phyloP scores from a whole-genome alignment of 2,888 invertebrate species.

The Mellilla xanthometata region DNA sequence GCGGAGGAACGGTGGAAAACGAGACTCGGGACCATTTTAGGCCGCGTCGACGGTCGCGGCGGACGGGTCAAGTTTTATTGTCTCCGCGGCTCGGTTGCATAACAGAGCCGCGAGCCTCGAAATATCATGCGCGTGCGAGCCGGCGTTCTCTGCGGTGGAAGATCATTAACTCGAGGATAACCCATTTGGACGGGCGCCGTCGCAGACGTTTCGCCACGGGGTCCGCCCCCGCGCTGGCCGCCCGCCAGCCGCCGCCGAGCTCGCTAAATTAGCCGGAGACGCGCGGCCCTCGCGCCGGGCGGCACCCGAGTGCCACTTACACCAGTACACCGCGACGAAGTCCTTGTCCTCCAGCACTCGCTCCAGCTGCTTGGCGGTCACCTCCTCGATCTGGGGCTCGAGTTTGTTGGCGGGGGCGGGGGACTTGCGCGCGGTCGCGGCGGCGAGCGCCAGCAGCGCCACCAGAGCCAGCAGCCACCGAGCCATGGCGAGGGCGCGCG shows the following conservation, averaged over 20 bases:
- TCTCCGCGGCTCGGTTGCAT: constrained; percentile 73
- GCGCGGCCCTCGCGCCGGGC: constrained; percentile 47
- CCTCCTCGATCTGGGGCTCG: constrained; percentile 95
- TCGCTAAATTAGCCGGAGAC: constrained; percentile 54
- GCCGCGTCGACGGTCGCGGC: constrained; percentile 63
- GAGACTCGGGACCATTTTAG: constrained; percentile 80
- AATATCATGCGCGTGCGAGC: constrained; percentile 58
- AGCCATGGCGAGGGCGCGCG: constrained; percentile 80
- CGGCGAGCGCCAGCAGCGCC: constrained; percentile 79
- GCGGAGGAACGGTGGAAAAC: constrained; percentile 69
- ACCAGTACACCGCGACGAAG: constrained; percentile 97
- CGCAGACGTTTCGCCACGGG: constrained; percentile 63
- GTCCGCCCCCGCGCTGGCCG: constrained; percentile 58
- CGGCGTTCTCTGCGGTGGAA: constrained; percentile 60
- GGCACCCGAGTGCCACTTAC: constrained; percentile 86
- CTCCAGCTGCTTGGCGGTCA: constrained; percentile 95
- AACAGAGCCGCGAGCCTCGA: constrained; percentile 61
- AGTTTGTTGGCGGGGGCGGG: constrained; percentile 52
- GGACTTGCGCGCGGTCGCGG: constrained; percentile 76
- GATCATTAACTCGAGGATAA: constrained; percentile 73
- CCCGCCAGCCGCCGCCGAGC: constrained; percentile 47
- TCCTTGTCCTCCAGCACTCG: constrained; percentile 94
- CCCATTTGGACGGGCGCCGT: constrained; percentile 71
- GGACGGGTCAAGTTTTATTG: constrained; percentile 77
- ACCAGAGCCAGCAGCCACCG: constrained; percentile 76